A percentile compares a stretch with the other conserved stretches of the same genome.
Conservation (phyloP, 2,888 invertebrate genomes). For the Azorinus chamasolen region DNA sequence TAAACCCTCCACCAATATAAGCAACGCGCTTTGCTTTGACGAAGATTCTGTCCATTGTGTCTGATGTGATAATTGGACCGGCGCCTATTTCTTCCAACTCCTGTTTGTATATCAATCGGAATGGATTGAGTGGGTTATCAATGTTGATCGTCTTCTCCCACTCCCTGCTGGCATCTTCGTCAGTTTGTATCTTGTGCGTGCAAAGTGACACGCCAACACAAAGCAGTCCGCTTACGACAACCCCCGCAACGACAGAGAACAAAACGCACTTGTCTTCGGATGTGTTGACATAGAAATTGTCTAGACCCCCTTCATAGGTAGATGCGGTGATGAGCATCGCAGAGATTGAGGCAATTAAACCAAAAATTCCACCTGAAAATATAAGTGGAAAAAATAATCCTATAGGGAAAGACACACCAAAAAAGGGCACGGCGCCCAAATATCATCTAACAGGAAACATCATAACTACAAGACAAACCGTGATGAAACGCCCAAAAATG, state of each 20-base stretch:
- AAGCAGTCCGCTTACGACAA: conserved; percentile 69
- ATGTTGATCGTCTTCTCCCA: conserved; percentile 78
- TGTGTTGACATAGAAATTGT: conserved; percentile 74
- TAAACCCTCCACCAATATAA: conserved; percentile 40
- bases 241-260: conserved; percentile 68
- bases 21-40: conserved; percentile 48
- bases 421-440: no score
- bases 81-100: conserved; percentile 67
- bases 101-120: conserved; percentile 68
- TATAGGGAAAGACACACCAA: no score
- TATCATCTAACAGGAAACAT: no score
- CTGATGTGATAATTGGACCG: conserved; percentile 45
- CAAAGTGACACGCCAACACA: conserved; percentile 73
- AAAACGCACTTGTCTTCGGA: conserved; percentile 75
- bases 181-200: conserved; percentile 66
- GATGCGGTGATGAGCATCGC: conserved; percentile 71
- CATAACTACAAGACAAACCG: no score
- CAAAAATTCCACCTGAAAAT: conserved; percentile 71
- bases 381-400: no score
- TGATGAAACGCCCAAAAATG: no score
- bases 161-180: conserved; percentile 60
- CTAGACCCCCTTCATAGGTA: conserved; percentile 72
- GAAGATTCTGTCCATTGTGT: conserved; percentile 63
- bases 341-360: conserved; percentile 65
- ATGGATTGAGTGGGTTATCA: conserved; percentile 77